Evolutionary conservation across 2,113 vertebrate species (phyloP), one percentile per base, ranked within the genome.

Genomic region (Thunnus maccoyii): DNA sequence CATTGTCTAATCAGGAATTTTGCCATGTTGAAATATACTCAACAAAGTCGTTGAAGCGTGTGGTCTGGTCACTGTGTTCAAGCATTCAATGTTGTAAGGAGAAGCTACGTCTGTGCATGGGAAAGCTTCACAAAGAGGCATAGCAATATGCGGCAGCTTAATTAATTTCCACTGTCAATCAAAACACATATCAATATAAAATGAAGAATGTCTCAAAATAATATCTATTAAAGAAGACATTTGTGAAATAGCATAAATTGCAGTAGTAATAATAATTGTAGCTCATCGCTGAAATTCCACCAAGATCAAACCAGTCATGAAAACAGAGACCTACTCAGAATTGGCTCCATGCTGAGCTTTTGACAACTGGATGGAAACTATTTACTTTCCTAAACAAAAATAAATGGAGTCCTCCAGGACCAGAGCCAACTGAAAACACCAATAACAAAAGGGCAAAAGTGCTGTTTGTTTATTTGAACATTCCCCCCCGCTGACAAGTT

Each of bases 291-390:
- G 18, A n/a, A 30, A 46, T 9, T 55, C 22, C 30, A 55, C 48
- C 32, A 47, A 57, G 46, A 69, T 80, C 18, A 75, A 71, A 73
- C 14, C 36, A 66, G 27, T 68, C n/a, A 78, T 36, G 68, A 57
- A 74, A 86, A 68, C 63, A 72, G 16, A 5, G 22, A 56, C 50
- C 4, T 27, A 6, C n/a, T 77, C 15, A 67, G 68, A 75, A 82
- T 48, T 44, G 76, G 62, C 69, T 71, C 2, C 76, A 61, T 14
- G 82, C 76, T 78, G 87, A 62, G 81, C 61, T 76, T 86, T 84
- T 86, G 69, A 83, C n/a, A 14, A 70, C 30, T 27, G 22, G 66
- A 57, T 57, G 18, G 27, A 72, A 78, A 67, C 54, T 20, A 63
- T 78, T 69, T 55, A 67, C 56, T 62, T 80, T 41, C 61, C 70